Evolutionary conservation across 2,797 vertebrate genomes (phyloP), one percentile per base, ranked within the genome.

Genomic region (Sebastes cheni): DNA sequence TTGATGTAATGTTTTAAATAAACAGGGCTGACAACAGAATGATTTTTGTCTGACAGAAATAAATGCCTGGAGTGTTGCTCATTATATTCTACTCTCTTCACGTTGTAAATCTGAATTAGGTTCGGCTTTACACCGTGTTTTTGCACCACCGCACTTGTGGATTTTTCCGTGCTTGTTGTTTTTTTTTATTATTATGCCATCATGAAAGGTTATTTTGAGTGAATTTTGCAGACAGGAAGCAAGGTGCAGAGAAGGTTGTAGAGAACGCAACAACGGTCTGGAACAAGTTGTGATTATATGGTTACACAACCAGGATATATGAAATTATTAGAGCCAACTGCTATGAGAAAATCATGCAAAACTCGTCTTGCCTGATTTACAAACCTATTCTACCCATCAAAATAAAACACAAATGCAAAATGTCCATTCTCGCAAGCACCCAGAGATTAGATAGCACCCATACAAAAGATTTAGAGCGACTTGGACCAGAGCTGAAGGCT

Each of bases 401-500:
- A 65, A 74, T 34, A 56, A 66, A 73, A 56, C 1, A 54, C 32
- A 59, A 61, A 75, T 29, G 32, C 36, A n/a, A 75, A 67, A 65
- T 11, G 36, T 27, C 32, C n/a, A 1, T 22, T 52, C 12, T 68
- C 4, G 2, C 27, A 46, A n/a, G 50, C 70, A 61, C n/a, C 64
- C 25, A 66, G 36, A 59, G 54, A 66, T 66, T 22, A 50, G 25
- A 25, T 50, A 56, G 32, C n/a, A 32, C 22, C 66, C 10, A 1
- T 30, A 42, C 56, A 20, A 52, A 72, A 46, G 70, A 80, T 75
- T 71, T 42, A 32, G 58, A 74, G 23, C 1, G 1, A 67, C 23
- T n/a, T 32, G 68, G 65, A 76, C 64, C n/a, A 18, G 14, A 81
- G 20, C 39, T 82, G 60, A 76, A 67, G 70, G 55, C 83, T 66